phyloP scores from a whole-genome alignment of 2,797 vertebrate species.

The Craterocephalus amniculus region DNA sequence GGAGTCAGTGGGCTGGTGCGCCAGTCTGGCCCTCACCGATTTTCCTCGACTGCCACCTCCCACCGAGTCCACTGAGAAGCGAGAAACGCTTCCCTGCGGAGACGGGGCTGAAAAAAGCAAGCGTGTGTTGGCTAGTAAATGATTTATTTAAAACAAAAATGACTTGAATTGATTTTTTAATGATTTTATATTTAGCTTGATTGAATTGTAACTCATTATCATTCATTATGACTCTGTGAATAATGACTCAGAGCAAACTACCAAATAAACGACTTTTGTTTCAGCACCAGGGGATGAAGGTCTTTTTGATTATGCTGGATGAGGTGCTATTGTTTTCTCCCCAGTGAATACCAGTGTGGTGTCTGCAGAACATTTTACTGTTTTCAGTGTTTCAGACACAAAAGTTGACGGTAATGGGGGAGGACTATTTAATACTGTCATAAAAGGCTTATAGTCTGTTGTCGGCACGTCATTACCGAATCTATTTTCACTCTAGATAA shows the following conservation, averaged over 20 bases:
- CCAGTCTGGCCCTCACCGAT: slow-evolving; percentile 81
- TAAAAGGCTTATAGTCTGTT: slow-evolving; percentile 19
- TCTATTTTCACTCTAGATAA: slow-evolving; percentile 45
- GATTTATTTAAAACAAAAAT: slow-evolving; percentile 33
- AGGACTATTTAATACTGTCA: slow-evolving; percentile 1
- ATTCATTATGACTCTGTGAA: slow-evolving; percentile 16
- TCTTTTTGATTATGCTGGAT: slow-evolving; percentile 19
- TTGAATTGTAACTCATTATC: slow-evolving; percentile 18
- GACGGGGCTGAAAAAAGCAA: slow-evolving; percentile 75
- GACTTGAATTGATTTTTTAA: background rate
- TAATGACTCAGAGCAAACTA: slow-evolving; percentile 24
- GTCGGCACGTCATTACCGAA: slow-evolving; percentile 3
- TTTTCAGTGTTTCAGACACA: background rate
- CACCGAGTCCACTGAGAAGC: slow-evolving; percentile 74
- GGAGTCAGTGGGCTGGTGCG: slow-evolving; percentile 76
- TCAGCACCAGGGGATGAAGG: slow-evolving; percentile 8
- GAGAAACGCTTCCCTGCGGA: slow-evolving; percentile 71
- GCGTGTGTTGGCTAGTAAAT: slow-evolving; percentile 13
- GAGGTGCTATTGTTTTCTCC: slow-evolving; percentile 9
- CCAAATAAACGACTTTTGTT: slow-evolving; percentile 16
- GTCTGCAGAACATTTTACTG: background rate
- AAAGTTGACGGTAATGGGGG: background rate
- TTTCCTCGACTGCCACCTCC: slow-evolving; percentile 49
- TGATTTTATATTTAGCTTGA: slow-evolving; percentile 1
- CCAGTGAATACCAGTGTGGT: slow-evolving; percentile 2